Conservation (phyloP, 2,888 invertebrate genomes). For the Calephelis perditalis region DNA sequence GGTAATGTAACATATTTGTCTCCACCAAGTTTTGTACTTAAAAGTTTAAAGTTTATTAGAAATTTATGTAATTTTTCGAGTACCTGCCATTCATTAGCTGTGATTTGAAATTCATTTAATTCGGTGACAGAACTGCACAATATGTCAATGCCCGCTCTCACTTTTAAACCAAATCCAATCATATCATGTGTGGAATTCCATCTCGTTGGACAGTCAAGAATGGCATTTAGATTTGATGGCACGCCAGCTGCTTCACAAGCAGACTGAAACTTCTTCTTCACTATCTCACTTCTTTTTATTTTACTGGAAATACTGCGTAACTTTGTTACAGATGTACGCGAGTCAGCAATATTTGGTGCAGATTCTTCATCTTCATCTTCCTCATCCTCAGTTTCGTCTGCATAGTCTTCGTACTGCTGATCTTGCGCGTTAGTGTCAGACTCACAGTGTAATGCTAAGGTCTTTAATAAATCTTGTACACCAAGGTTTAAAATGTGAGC, state of each 20-base stretch:
- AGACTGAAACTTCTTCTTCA: conserved; percentile 33
- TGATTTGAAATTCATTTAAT: too few relatives aligned
- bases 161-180: conserved; percentile 19
- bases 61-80: too few relatives aligned
- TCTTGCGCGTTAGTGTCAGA: conserved; percentile 24
- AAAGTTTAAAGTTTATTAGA: too few relatives aligned
- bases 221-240: conserved; percentile 32
- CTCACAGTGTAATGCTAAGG: conserved; percentile 30
- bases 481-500: conserved; percentile 35
- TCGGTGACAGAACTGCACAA: too few relatives aligned
- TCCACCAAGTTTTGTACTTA: too few relatives aligned
- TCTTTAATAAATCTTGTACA: conserved; percentile 18
- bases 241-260: conserved; percentile 33
- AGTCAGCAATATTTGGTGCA: conserved; percentile 33
- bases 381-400: conserved; percentile 32
- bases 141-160: too few relatives aligned
- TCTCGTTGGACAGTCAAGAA: conserved; percentile 31
- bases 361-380: conserved; percentile 30
- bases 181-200: conserved; percentile 33
- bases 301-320: conserved; percentile 32
- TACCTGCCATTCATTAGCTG: too few relatives aligned
- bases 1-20: too few relatives aligned
- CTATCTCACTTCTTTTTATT: conserved; percentile 32
- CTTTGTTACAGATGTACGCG: conserved; percentile 20
- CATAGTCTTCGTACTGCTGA: conserved; percentile 23